Percentiles rank a stretch among this genome's conserved stretches.
Evolutionary conservation across 2,797 vertebrate genomes (phyloP).

Genomic region (Coranthus polyacanthus): DNA sequence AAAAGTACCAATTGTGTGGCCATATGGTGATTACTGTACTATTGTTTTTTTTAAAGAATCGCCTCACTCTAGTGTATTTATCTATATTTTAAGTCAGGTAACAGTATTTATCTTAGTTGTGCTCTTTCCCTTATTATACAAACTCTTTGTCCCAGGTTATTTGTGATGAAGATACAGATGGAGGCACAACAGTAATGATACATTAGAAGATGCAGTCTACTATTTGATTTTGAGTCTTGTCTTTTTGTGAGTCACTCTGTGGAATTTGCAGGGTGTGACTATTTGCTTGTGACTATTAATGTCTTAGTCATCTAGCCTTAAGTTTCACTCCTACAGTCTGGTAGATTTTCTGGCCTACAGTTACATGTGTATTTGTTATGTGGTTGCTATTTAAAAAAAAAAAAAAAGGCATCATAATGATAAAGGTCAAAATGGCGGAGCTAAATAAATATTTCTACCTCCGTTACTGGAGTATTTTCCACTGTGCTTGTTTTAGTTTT

Average conservation of each 20-base stretch:
- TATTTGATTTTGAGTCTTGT: conserved; percentile 33
- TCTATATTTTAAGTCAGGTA: too few relatives aligned
- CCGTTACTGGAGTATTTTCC: neutral
- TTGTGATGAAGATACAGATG: too few relatives aligned
- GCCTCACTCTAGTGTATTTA: too few relatives aligned
- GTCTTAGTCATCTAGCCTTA: conserved; percentile 70
- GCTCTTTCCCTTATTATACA: too few relatives aligned
- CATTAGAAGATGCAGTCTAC: neutral
- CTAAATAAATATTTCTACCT: neutral
- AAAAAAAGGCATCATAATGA: conserved; percentile 13
- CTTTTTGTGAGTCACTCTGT: conserved; percentile 67
- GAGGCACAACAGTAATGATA: too few relatives aligned
- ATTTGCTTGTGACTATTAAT: conserved; percentile 60
- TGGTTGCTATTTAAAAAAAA: conserved; percentile 42
- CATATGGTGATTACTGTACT: too few relatives aligned
- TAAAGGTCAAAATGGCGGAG: neutral
- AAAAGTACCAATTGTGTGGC: too few relatives aligned
- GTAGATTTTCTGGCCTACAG: conserved; percentile 36
- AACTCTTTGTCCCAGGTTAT: too few relatives aligned
- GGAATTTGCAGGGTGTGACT: conserved; percentile 69
- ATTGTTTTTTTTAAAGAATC: too few relatives aligned
- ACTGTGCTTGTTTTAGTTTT: neutral
- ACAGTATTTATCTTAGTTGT: too few relatives aligned
- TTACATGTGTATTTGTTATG: conserved; percentile 44
- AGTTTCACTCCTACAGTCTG: conserved; percentile 66